A percentile compares a stretch with the other conserved stretches of the same genome.
phyloP scores from a whole-genome alignment of 2,113 vertebrate species.

The Machaerirhynchus nigripectus region DNA sequence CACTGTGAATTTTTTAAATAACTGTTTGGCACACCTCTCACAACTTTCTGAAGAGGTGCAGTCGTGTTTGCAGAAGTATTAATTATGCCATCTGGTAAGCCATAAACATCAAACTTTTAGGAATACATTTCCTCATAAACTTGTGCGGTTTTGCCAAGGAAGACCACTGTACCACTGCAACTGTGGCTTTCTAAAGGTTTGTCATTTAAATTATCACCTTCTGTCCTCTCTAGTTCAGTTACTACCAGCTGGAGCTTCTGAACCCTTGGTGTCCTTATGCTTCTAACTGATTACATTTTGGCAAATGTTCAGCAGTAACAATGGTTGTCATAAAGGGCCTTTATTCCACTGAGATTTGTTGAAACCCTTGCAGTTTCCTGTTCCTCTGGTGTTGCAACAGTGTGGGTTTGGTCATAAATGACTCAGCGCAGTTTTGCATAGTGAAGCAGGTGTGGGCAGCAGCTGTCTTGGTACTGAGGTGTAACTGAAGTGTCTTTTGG shows the following conservation, averaged over 20 bases:
- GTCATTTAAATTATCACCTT: not conserved
- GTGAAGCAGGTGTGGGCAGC: not conserved
- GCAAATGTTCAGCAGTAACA: not conserved
- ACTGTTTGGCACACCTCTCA: not conserved
- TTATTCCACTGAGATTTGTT: not conserved
- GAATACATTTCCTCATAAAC: not conserved
- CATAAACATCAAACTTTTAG: not conserved
- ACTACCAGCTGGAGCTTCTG: not conserved
- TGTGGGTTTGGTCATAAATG: not conserved
- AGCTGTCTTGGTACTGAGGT: not conserved
- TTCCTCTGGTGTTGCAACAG: not conserved
- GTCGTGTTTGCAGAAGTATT: not conserved
- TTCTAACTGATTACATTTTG: not conserved
- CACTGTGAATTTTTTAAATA: not conserved
- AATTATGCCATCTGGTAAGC: not conserved
- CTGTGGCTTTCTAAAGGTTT: not conserved
- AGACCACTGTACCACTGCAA: not conserved
- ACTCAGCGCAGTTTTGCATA: not conserved
- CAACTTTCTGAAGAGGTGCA: not conserved
- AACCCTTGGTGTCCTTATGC: not conserved
- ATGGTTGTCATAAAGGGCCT: not conserved
- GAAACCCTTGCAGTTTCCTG: not conserved
- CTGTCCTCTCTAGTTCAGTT: not conserved
- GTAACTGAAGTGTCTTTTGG: not conserved
- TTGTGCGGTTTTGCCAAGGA: not conserved